These are phyloP conservation scores for Girardinus metallicus DNA, from an alignment of 2,797 vertebrate species.

Conservation along the genomic window DNA sequence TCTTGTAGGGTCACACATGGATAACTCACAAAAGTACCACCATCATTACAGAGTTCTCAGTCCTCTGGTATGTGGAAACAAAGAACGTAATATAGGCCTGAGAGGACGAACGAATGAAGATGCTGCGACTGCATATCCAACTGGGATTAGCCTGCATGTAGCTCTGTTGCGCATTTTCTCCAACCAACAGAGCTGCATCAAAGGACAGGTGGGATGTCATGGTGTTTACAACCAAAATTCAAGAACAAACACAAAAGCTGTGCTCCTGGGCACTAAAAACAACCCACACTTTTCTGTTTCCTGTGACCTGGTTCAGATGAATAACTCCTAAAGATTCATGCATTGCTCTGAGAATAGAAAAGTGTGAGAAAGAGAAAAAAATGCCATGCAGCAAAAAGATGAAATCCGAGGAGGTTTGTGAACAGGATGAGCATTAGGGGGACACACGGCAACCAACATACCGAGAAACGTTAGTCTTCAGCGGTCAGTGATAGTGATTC, in stretches of 20 bases:
- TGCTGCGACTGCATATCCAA: neutral
- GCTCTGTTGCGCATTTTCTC: neutral
- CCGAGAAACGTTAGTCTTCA: slow-evolving; percentile 92
- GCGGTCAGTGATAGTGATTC: slow-evolving; percentile 99
- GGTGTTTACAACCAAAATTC: slow-evolving; percentile 27
- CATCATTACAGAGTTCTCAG: slow-evolving; percentile 17
- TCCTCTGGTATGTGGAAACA: slow-evolving; percentile 15
- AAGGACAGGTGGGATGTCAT: slow-evolving; percentile 45
- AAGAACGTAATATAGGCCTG: slow-evolving; percentile 13
- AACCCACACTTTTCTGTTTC: neutral
- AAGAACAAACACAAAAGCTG: slow-evolving; percentile 24
- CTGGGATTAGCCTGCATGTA: neutral
- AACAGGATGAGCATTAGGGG: slow-evolving; percentile 8
- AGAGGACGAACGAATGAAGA: slow-evolving; percentile 21
- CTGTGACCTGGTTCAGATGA: neutral
- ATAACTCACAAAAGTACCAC: slow-evolving; percentile 9
- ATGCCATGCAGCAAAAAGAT: slow-evolving; percentile 77
- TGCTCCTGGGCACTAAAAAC: slow-evolving; percentile 4
- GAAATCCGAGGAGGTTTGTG: slow-evolving; percentile 1
- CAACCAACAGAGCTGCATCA: slow-evolving; percentile 28
- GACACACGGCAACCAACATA: slow-evolving; percentile 85
- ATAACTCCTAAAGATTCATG: slow-evolving; percentile 39
- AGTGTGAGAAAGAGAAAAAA: slow-evolving; percentile 23
- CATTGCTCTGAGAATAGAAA: slow-evolving; percentile 49
- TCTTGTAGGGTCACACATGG: slow-evolving; percentile 20